Evolutionary conservation across 2,113 vertebrate genomes (phyloP).

Genomic region (Chaenocephalus aceratus): DNA sequence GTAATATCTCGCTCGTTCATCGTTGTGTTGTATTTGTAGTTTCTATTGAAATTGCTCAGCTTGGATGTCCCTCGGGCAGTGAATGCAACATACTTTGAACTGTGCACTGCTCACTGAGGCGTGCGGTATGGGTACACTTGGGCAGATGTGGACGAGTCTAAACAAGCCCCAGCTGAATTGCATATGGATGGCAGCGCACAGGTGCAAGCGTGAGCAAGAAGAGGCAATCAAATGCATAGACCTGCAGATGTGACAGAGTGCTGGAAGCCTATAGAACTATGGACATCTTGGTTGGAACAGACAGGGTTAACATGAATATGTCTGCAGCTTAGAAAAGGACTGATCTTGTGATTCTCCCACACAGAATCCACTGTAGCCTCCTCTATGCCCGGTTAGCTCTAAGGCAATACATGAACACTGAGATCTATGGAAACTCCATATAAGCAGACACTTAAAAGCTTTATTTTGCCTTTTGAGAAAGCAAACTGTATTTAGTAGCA

Average conservation of each 20-base stretch:
- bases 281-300: background rate
- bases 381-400: background rate
- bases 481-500: background rate
- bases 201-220: background rate
- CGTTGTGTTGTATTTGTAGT: conserved; percentile 6
- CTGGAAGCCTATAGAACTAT: background rate
- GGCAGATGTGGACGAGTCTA: conserved; percentile 43
- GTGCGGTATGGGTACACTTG: conserved; percentile 17
- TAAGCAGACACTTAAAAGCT: background rate
- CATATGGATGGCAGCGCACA: background rate
- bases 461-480: background rate
- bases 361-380: background rate
- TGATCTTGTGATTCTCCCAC: background rate
- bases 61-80: conserved; percentile 27
- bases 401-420: background rate
- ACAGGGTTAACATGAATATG: background rate
- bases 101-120: conserved; percentile 35
- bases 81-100: conserved; percentile 26
- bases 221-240: background rate
- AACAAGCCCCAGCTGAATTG: conserved; percentile 37
- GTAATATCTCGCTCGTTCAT: background rate
- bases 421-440: background rate
- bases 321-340: background rate
- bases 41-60: conserved; percentile 10
- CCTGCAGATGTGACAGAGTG: background rate